Evolutionary conservation across 2,113 vertebrate genomes (phyloP), one percentile per base, ranked within the genome.

Genomic region (Pterocles gutturalis): DNA sequence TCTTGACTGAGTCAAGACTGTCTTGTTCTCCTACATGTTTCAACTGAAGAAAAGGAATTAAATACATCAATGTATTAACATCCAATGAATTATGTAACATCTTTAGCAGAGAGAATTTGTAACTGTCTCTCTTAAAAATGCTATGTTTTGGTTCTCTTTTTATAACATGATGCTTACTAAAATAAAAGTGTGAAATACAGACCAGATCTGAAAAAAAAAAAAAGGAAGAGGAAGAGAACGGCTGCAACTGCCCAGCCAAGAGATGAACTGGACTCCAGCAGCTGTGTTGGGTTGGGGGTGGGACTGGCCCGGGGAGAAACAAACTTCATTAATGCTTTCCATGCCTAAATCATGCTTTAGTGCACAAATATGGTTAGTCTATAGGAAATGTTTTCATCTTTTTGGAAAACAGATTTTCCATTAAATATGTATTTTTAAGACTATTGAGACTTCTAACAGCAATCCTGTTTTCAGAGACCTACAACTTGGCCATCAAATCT

Each of bases 71-170:
- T 45, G 9, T 83, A 83, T 91, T 95, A 96, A 43, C 62, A 85
- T 75, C 81, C 85, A 87, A 92, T 90, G 67, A 96, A 97, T 95
- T 96, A 97, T 93, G 64, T 64, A 96, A 46, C 33, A 62, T 26
- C n/a, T 95, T 84, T 94, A 73, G 95, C 69, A 90, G 83, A 85
- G n/a, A 97, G 80, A 89, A 64, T 93, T 87, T 92, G 8, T 57
- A 96, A 91, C 71, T 61, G 58, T 62, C 34, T 95, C 51, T 88
- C 55, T 82, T 66, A 21, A 88, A 66, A 57, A 31, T 48, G 70
- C 43, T 49, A 95, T 60, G 31, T 86, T 95, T 86, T 82, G 18
- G 11, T 95, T 79, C 25, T 69, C 57, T 65, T 95, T 96, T 96
- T 80, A 83, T 81, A 61, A 49, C 33, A 55, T 64, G 31, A 46